These are phyloP conservation scores for Aurelia aurita DNA, from an alignment of 30 jellyfish, hydroid and myxozoan genomes.

Conservation along the genomic window DNA sequence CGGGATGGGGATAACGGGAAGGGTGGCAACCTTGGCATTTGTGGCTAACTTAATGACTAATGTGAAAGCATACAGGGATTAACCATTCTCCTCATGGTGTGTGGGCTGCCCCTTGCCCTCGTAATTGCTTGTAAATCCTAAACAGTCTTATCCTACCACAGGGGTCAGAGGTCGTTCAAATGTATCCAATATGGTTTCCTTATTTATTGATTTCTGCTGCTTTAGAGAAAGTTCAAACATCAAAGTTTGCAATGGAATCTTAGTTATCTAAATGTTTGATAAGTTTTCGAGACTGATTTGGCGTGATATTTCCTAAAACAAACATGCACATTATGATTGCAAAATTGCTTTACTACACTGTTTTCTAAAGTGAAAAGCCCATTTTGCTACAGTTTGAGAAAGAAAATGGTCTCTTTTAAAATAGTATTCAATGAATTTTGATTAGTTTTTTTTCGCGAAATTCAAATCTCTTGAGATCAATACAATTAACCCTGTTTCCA, in stretches of 20 bases:
- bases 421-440: too few relatives aligned
- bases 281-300: background rate
- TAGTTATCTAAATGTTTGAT: constrained; percentile 4
- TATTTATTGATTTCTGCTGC: constrained; percentile 8
- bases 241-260: constrained; percentile 3
- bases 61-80: too few relatives aligned
- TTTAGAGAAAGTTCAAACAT: constrained; percentile 6
- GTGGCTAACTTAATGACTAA: too few relatives aligned
- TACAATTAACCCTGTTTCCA: too few relatives aligned
- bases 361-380: too few relatives aligned
- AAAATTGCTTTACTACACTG: too few relatives aligned
- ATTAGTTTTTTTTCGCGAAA: too few relatives aligned
- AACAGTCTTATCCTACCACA: constrained; percentile 19
- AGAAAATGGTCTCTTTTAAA: too few relatives aligned
- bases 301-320: background rate
- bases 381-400: too few relatives aligned
- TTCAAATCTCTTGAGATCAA: too few relatives aligned
- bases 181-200: constrained; percentile 64
- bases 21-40: too few relatives aligned
- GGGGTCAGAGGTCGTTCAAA: constrained; percentile 42
- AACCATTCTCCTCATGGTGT: constrained; percentile 3
- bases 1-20: too few relatives aligned
- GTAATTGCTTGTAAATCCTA: constrained; percentile 23
- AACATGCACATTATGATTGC: background rate
- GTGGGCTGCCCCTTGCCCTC: constrained; percentile 42